phyloP scores from a whole-genome alignment of 2,888 invertebrate genomes.

The Noctua fimbriata region DNA sequence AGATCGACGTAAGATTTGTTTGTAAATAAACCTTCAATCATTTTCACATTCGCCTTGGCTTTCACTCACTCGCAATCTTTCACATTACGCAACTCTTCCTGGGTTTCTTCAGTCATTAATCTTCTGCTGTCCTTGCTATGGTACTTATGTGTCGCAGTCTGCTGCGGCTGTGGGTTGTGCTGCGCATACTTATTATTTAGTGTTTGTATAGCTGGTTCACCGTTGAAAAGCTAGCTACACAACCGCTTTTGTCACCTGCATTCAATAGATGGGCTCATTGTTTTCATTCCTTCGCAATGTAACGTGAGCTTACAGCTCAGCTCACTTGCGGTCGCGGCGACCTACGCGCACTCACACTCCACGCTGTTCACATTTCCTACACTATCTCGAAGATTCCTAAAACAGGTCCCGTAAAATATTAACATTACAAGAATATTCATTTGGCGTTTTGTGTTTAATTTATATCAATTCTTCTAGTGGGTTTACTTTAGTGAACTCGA shows the following conservation, averaged over 20 bases:
- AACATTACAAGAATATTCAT: slow-evolving; percentile 60
- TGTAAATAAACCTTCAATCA: slow-evolving; percentile 54
- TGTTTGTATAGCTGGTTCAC: slow-evolving; percentile 61
- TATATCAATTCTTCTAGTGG: slow-evolving; percentile 73
- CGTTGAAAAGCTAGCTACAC: slow-evolving; percentile 66
- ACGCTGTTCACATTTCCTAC: slow-evolving; percentile 59
- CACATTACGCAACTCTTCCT: slow-evolving; percentile 62
- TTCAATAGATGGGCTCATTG: slow-evolving; percentile 79
- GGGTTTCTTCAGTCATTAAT: slow-evolving; percentile 60
- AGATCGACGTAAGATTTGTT: slow-evolving; percentile 17
- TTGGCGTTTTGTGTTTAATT: slow-evolving; percentile 60
- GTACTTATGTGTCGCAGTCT: slow-evolving; percentile 52
- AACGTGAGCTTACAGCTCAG: slow-evolving; percentile 77
- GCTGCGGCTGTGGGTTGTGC: slow-evolving; percentile 34
- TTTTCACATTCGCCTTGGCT: slow-evolving; percentile 58
- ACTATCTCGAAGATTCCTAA: slow-evolving; percentile 56
- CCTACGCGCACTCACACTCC: slow-evolving; percentile 68
- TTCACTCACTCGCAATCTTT: slow-evolving; percentile 56
- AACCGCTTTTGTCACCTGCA: slow-evolving; percentile 77
- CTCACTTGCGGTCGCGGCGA: slow-evolving; percentile 77
- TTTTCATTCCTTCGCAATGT: slow-evolving; percentile 80
- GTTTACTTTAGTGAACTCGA: slow-evolving; percentile 77
- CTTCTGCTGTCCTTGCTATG: slow-evolving; percentile 53
- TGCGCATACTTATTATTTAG: slow-evolving; percentile 55
- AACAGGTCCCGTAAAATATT: slow-evolving; percentile 53